Base-by-base conservation (phyloP, 2,113 vertebrate genomes). In the Cheirogaleus medius region DNA sequence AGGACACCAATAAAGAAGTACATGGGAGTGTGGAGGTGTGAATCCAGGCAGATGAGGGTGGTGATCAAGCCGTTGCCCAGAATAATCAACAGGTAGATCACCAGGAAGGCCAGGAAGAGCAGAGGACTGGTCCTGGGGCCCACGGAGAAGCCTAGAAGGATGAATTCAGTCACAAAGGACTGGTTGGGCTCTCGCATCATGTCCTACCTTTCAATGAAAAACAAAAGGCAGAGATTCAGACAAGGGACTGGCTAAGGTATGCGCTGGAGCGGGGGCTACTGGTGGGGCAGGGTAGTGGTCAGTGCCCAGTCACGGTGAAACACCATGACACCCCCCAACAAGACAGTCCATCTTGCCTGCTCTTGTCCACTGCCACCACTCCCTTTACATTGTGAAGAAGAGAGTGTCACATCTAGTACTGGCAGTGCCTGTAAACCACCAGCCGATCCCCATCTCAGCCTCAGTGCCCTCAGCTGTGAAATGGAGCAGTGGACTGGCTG, bases 81-180 rank as follows among this genome's bases (percentile, higher is more conserved):
- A 69, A 97, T 58, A 39, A 94, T 96, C 95, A 93, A 71, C 47
- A 90, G 25, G 91, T 97, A 98, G 86, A 81, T 95, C 58, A 93
- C 32, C 74, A 98, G 86, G 96, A 97, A 89, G 52, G 73, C 12
- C 2, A 87, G 82, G 71, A 98, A 98, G 87, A 97, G 81, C 37
- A 98, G 88, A 52, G 97, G 32, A 20, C 44, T 32, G 74, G 96
- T 90, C 42, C n/a, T 93, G 58, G 94, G 10, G 3, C 83, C 77
- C 25, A 77, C 34, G 85, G 95, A 96, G 95, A 98, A 98, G 39
- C 95, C 90, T 88, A 97, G 94, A 77, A 97, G 97, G 97, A 98
- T 64, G 0, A 98, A 96, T 87, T 95, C 90, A 3, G 77, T 93
- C 96, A 97, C 92, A 77, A 89, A 96, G n/a, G 92, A 97, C 89